Evolutionary conservation across 2,113 vertebrate species (phyloP).

Genomic region (Noturus placidus): DNA sequence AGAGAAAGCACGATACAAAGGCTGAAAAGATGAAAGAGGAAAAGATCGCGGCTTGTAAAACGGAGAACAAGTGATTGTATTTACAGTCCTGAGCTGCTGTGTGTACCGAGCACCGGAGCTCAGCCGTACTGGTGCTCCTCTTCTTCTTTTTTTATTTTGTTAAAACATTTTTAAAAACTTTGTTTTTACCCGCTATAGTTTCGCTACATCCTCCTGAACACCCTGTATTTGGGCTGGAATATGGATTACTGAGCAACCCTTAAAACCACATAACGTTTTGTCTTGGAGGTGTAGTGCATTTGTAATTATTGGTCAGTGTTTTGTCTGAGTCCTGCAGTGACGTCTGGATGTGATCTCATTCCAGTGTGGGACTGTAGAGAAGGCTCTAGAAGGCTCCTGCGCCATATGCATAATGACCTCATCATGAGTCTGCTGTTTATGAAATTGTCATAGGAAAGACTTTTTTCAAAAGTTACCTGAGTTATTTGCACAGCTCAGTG

Average conservation of each 20-base stretch:
- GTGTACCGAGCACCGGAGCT: conserved; percentile 3
- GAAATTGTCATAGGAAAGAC: neutral
- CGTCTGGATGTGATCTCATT: neutral
- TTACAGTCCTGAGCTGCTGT: conserved; percentile 37
- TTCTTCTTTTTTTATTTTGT: neutral
- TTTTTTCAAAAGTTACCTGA: neutral
- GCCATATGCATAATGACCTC: neutral
- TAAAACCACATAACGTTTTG: neutral
- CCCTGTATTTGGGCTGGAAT: neutral
- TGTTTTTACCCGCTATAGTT: neutral
- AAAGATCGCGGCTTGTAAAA: neutral
- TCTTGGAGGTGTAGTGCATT: neutral
- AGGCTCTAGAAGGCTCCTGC: neutral
- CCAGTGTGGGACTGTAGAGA: neutral
- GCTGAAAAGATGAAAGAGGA: conserved; percentile 7
- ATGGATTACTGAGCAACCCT: neutral
- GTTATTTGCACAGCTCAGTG: neutral
- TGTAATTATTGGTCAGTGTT: neutral
- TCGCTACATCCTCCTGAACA: neutral
- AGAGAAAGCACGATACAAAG: neutral
- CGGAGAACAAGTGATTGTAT: neutral
- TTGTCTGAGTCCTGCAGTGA: neutral
- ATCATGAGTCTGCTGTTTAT: neutral
- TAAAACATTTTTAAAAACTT: too few relatives aligned
- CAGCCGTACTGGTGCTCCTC: neutral